Evolutionary conservation across 2,888 invertebrate species (phyloP).

Genomic region (Oegoconia quadripuncta): DNA sequence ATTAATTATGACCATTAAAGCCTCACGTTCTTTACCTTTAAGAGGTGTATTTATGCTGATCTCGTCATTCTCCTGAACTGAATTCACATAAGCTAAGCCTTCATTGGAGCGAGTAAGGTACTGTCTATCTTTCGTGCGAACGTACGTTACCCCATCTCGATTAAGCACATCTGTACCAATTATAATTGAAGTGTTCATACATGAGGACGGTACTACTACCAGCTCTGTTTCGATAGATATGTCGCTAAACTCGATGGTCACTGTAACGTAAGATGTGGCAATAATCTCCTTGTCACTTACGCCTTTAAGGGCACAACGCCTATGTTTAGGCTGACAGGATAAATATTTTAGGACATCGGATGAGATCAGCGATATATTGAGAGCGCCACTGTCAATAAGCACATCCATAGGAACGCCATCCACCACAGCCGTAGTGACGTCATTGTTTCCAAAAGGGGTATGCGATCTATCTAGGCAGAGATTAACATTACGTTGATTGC

Average conservation of each 20-base stretch:
- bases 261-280: conserved; percentile 10
- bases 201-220: conserved; percentile 17
- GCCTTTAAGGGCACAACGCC: conserved; percentile 8
- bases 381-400: conserved; percentile 25
- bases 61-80: no score
- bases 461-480: conserved; percentile 2
- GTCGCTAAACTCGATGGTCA: conserved; percentile 13
- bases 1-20: conserved; percentile 10
- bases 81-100: neutral
- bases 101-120: conserved; percentile 7
- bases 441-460: neutral
- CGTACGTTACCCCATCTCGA: conserved; percentile 22
- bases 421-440: conserved; percentile 12
- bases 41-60: conserved; percentile 13
- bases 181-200: conserved; percentile 20
- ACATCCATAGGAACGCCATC: conserved; percentile 20
- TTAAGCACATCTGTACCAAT: conserved; percentile 26
- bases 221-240: conserved; percentile 22
- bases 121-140: conserved; percentile 19
- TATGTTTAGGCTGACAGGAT: conserved; percentile 3
- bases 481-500: conserved; percentile 15
- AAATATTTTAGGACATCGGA: conserved; percentile 12
- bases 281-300: conserved; percentile 13
- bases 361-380: conserved; percentile 21
- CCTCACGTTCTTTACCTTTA: conserved; percentile 1